These are phyloP conservation scores for Saccostrea cuccullata DNA, from an alignment of 1,140 invertebrate genomes.

Conservation along the genomic window DNA sequence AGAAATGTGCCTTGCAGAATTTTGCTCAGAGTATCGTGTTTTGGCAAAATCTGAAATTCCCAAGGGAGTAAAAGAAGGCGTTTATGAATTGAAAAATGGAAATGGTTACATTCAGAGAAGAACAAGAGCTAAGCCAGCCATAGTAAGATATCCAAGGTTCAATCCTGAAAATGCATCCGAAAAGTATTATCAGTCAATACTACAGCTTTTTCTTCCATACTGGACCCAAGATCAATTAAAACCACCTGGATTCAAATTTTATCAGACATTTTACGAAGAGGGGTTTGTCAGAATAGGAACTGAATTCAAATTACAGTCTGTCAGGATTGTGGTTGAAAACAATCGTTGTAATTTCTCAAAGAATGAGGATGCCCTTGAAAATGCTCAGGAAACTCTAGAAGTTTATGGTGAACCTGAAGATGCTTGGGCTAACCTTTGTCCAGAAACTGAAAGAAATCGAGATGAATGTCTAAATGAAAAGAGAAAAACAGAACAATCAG, in stretches of 20 bases:
- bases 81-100: slow-evolving; percentile 33
- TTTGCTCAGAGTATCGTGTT: not conserved
- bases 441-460: slow-evolving; percentile 13
- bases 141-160: slow-evolving; percentile 33
- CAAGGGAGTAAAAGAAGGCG: no score
- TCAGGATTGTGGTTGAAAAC: slow-evolving; percentile 17
- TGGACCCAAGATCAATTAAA: slow-evolving; percentile 17
- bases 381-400: slow-evolving; percentile 26
- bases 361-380: not conserved
- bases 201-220: slow-evolving; percentile 50
- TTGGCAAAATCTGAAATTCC: no score
- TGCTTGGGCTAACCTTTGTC: slow-evolving; percentile 20
- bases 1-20: not conserved
- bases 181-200: slow-evolving; percentile 30
- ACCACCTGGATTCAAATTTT: not conserved
- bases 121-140: slow-evolving; percentile 26
- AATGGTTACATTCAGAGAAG: slow-evolving; percentile 49
- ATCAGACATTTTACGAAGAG: slow-evolving; percentile 44
- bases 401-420: not conserved
- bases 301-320: not conserved
- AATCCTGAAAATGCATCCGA: slow-evolving; percentile 31
- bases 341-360: not conserved
- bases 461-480: slow-evolving; percentile 17
- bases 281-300: slow-evolving; percentile 27
- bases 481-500: not conserved